phyloP scores from a whole-genome alignment of 2,113 vertebrate genomes.

The Paratilapia polleni region DNA sequence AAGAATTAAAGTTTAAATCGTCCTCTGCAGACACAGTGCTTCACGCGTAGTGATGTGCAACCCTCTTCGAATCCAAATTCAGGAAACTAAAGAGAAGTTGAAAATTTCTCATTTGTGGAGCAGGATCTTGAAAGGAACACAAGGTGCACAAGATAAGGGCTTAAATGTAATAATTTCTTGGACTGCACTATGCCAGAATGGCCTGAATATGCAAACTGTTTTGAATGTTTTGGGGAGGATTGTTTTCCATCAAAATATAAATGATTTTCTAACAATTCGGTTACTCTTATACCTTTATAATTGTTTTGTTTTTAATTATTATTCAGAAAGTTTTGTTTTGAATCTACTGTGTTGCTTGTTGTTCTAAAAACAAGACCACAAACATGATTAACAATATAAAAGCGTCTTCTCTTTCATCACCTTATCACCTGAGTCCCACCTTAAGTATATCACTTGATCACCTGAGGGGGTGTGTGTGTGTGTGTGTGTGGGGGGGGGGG shows the following conservation, averaged over 20 bases:
- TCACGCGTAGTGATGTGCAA: slow-evolving; percentile 61
- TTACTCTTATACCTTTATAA: neutral
- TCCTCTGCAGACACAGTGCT: slow-evolving; percentile 46
- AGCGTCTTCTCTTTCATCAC: neutral
- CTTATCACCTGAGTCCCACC: slow-evolving; percentile 16
- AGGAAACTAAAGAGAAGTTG: slow-evolving; percentile 39
- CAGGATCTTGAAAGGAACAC: slow-evolving; percentile 26
- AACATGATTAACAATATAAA: slow-evolving; percentile 7
- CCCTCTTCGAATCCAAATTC: slow-evolving; percentile 47
- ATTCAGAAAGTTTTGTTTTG: neutral
- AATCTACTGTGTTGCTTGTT: neutral
- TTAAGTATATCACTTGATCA: slow-evolving; percentile 11
- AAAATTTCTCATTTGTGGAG: slow-evolving; percentile 29
- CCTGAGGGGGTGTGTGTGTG: too few relatives aligned
- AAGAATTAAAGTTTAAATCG: slow-evolving; percentile 66
- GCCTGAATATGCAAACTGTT: neutral
- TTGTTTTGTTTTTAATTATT: neutral
- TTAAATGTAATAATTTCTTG: neutral
- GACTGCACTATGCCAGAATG: neutral
- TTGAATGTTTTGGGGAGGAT: neutral
- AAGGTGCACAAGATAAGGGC: too few relatives aligned
- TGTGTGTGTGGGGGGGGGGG: too few relatives aligned
- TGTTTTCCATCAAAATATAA: neutral
- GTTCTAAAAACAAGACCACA: neutral
- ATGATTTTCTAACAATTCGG: neutral